Evolutionary conservation across 2,797 vertebrate species (phyloP).

Genomic region (Cuniculus paca): DNA sequence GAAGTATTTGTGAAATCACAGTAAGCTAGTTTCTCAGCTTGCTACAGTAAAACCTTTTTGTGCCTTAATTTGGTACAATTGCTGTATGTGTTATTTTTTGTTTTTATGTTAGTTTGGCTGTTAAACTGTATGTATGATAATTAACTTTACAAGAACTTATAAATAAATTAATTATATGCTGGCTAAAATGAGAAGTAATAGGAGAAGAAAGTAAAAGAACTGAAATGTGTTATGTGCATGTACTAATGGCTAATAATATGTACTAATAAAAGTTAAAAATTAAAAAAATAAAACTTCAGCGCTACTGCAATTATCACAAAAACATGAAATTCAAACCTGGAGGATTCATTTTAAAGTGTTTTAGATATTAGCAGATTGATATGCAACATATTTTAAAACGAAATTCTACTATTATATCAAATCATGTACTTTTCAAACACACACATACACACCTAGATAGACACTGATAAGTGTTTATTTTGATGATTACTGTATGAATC

Average conservation of each 20-base stretch:
- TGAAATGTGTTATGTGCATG: neutral
- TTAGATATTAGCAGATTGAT: neutral
- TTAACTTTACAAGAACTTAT: neutral
- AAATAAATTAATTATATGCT: neutral
- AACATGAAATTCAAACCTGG: neutral
- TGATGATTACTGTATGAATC: neutral
- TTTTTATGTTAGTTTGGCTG: neutral
- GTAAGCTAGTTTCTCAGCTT: neutral
- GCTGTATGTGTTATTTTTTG: neutral
- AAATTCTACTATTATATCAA: neutral
- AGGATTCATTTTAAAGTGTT: neutral
- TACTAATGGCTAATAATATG: too few relatives aligned
- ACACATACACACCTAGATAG: neutral
- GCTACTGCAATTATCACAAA: neutral
- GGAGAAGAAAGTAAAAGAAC: neutral
- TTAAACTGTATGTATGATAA: too few relatives aligned
- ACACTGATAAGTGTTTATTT: neutral
- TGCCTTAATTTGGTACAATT: neutral
- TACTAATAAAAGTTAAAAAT: neutral
- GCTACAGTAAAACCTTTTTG: neutral
- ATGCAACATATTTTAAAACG: neutral
- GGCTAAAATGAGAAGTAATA: neutral
- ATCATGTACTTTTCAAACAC: neutral
- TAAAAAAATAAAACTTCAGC: neutral
- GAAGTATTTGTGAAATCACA: neutral